Evolutionary conservation across 2,888 invertebrate genomes (phyloP).

Genomic region (Caradrina kadenii): DNA sequence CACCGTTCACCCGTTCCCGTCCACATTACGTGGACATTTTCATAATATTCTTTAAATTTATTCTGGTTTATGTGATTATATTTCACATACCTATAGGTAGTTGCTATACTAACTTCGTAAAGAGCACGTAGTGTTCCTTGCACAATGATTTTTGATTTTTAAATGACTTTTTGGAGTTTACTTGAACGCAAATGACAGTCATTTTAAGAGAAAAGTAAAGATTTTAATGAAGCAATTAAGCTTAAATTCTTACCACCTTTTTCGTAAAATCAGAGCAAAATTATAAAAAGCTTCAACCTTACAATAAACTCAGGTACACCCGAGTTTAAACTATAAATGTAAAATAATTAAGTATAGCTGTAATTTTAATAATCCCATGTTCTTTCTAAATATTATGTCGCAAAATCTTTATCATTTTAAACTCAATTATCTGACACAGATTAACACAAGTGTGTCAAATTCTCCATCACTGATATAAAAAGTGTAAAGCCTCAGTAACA

Average conservation of each 20-base stretch:
- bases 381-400: too few species aligned
- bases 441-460: neutral
- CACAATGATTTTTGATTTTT: slow-evolving; percentile 30
- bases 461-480: slow-evolving; percentile 14
- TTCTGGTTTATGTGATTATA: slow-evolving; percentile 20
- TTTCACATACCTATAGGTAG: slow-evolving; percentile 21
- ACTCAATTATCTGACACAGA: slow-evolving; percentile 1
- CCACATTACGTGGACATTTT: slow-evolving; percentile 42
- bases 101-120: slow-evolving; percentile 34
- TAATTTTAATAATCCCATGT: too few species aligned
- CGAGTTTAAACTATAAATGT: too few species aligned
- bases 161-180: slow-evolving; percentile 14
- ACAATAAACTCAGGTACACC: neutral
- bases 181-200: slow-evolving; percentile 3
- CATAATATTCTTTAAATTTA: slow-evolving; percentile 41
- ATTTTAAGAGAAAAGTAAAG: slow-evolving; percentile 8
- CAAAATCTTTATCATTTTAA: neutral
- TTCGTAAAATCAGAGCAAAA: neutral
- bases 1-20: too few species aligned
- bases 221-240: slow-evolving; percentile 39
- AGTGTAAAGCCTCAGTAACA: neutral
- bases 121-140: slow-evolving; percentile 4
- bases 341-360: too few species aligned
- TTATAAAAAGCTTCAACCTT: neutral
- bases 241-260: neutral